Conservation (phyloP, 2,797 vertebrate species). For the Hylomyscus alleni region DNA sequence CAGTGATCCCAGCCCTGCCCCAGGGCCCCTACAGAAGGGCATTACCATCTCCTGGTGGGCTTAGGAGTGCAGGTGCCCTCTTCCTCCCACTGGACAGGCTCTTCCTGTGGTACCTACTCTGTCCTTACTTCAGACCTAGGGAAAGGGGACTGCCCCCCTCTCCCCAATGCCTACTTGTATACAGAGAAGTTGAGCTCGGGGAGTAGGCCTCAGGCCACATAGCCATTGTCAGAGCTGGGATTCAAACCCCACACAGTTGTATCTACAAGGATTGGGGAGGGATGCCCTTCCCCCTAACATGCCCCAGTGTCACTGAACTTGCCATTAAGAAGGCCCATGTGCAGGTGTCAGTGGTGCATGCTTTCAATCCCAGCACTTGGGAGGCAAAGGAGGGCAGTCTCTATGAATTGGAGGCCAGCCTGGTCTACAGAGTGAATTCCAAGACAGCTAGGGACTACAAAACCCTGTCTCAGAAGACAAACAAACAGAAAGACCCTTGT, state of each 20-base stretch:
- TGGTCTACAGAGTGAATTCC: neutral
- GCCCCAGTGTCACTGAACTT: too few relatives aligned
- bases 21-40: neutral
- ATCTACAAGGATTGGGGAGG: neutral
- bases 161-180: neutral
- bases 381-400: neutral
- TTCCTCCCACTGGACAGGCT: neutral
- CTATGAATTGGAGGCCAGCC: neutral
- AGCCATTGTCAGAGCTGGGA: neutral
- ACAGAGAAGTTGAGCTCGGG: neutral
- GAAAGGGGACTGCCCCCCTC: fast-evolving
- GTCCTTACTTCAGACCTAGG: too few relatives aligned
- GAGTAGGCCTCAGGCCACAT: too few relatives aligned
- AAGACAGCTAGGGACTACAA: neutral
- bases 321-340: neutral
- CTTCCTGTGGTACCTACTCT: neutral
- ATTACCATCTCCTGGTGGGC: neutral
- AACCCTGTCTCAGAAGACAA: neutral
- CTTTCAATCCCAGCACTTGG: neutral
- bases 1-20: neutral
- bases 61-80: neutral
- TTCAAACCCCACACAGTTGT: neutral
- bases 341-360: neutral
- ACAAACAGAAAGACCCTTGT: neutral
- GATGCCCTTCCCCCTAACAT: neutral